Base-by-base conservation (phyloP, 2,797 vertebrate genomes). In the Malacoctenus gilli region DNA sequence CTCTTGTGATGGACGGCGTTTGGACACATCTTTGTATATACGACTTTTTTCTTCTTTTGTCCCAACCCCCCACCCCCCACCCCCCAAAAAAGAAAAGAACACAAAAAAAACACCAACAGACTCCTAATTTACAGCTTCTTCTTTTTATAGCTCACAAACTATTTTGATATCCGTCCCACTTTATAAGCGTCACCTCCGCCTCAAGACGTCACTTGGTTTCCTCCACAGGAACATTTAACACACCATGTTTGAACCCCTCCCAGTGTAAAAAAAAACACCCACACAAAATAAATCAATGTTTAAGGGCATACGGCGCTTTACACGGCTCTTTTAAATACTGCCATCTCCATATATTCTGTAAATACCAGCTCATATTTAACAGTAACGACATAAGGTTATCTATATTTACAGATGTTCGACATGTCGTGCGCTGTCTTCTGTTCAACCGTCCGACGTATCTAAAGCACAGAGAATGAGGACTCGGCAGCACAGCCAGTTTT, bases 401-500 rank as follows among this genome's bases (percentile, higher is more conserved):
- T 37, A 37, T 16, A 18, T 16, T n/a, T n/a, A n/a, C n/a, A n/a
- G n/a, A n/a, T n/a, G n/a, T n/a, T n/a, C n/a, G n/a, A n/a, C n/a
- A n/a, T n/a, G n/a, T n/a, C n/a, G n/a, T n/a, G n/a, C n/a, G n/a
- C n/a, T n/a, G n/a, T n/a, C n/a, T n/a, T n/a, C n/a, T n/a, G n/a
- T n/a, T n/a, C n/a, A n/a, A n/a, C n/a, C n/a, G n/a, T n/a, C n/a
- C n/a, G 32, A 35, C 49, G 60, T 77, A 79, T 67, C 68, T 77
- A 69, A 89, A 91, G 87, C 89, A 91, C 89, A 91, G 85, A 65
- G 59, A 70, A 54, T 10, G 74, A 80, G 69, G 79, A 69, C 43
- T 48, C 4, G 38, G 54, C 2, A 61, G 61, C 50, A 71, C 59
- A 53, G 34, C 72, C 16, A n/a, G n/a, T n/a, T n/a, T n/a, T n/a